These are phyloP conservation scores for Allygus modestus DNA, from an alignment of 2,888 invertebrate species.

Conservation along the genomic window DNA sequence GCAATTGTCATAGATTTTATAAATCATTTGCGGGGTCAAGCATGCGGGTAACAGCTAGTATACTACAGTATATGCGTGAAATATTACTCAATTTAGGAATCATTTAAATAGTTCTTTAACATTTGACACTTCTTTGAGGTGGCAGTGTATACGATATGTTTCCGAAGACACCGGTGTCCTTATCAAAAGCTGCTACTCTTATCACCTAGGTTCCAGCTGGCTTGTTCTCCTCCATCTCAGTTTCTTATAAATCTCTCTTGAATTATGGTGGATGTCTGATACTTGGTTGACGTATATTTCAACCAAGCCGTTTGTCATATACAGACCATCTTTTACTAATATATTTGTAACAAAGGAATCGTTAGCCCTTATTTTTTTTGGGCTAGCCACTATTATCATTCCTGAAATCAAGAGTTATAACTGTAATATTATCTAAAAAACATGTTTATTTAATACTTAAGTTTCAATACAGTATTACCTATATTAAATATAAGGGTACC, in stretches of 20 bases:
- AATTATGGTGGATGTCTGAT: conserved; percentile 14
- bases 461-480: too few species aligned
- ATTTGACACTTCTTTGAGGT: not conserved
- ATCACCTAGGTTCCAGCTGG: conserved; percentile 36
- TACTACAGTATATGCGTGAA: too few species aligned
- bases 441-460: too few species aligned
- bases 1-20: too few species aligned
- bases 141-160: conserved; percentile 22
- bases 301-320: not conserved
- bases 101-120: not conserved
- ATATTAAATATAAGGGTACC: too few species aligned
- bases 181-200: conserved; percentile 35
- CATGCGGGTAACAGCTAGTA: too few species aligned
- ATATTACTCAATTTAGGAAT: conserved; percentile 7
- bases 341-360: not conserved
- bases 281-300: conserved; percentile 2
- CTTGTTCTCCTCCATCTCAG: conserved; percentile 39
- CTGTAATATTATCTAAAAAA: too few species aligned
- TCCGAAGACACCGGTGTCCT: not conserved
- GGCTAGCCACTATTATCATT: conserved; percentile 6
- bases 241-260: conserved; percentile 6
- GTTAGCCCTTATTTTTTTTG: not conserved
- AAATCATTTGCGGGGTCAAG: too few species aligned
- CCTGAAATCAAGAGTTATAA: conserved; percentile 1
- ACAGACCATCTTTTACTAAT: conserved; percentile 44